These are phyloP conservation scores for Phyllotreta cruciferae DNA, from an alignment of 2,888 invertebrate genomes.

Conservation along the genomic window DNA sequence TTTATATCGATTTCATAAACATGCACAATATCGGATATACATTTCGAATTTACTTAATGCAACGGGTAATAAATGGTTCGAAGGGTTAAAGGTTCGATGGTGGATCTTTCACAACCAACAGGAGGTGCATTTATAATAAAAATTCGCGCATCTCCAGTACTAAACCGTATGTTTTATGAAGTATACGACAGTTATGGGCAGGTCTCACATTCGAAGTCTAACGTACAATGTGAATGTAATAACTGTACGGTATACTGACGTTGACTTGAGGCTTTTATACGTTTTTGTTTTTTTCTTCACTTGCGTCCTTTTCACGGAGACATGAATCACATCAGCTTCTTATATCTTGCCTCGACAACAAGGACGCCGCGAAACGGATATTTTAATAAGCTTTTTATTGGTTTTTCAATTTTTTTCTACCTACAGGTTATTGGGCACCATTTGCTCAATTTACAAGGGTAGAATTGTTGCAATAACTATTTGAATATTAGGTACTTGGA, in stretches of 20 bases:
- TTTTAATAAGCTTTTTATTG: constrained; percentile 10
- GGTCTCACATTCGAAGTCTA: constrained; percentile 15
- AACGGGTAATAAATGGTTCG: neutral
- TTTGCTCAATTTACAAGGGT: too few species aligned
- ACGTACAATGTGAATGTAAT: constrained; percentile 14
- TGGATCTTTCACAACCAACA: constrained; percentile 5
- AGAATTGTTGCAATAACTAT: too few species aligned
- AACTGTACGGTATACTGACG: constrained; percentile 16
- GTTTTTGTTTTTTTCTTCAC: constrained; percentile 11
- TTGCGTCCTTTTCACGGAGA: constrained; percentile 12
- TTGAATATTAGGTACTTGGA: too few species aligned
- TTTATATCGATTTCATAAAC: too few species aligned
- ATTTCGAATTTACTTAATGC: too few species aligned
- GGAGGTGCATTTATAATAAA: constrained; percentile 10
- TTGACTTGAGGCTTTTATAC: constrained; percentile 10
- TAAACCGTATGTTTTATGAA: constrained; percentile 15
- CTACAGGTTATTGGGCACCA: too few species aligned
- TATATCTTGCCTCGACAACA: constrained; percentile 8
- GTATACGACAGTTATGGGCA: constrained; percentile 18
- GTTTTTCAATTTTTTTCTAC: neutral
- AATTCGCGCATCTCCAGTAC: constrained; percentile 14
- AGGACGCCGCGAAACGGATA: constrained; percentile 11
- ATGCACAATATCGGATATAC: too few species aligned
- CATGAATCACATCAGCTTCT: constrained; percentile 17
- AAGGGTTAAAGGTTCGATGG: constrained; percentile 9